Conservation (phyloP, 2,113 vertebrate species). For the Abramis brama region DNA sequence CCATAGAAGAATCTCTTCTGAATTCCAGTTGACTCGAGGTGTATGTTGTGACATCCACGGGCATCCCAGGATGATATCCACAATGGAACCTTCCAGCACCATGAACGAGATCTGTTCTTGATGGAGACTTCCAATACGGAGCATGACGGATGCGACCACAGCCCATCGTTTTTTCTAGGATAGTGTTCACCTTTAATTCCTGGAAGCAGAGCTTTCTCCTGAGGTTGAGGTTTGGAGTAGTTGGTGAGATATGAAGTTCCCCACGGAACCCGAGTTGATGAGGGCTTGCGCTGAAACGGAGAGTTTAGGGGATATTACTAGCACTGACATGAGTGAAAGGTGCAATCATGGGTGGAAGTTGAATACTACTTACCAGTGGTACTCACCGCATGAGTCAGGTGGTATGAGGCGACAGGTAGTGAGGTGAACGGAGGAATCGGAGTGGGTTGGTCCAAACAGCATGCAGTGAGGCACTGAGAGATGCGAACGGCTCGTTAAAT, state of each 20-base stretch:
- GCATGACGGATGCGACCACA: not conserved
- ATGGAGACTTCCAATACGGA: not conserved
- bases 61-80: not conserved
- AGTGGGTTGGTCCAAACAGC: too few relatives aligned
- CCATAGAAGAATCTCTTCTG: too few relatives aligned
- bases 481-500: too few relatives aligned
- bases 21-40: too few relatives aligned
- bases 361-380: not conserved
- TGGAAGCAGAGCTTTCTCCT: too few relatives aligned
- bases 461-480: too few relatives aligned
- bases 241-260: not conserved
- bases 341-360: not conserved
- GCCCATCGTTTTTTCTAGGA: not conserved
- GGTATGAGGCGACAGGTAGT: too few relatives aligned
- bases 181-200: not conserved
- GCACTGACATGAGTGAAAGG: not conserved
- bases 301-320: not conserved
- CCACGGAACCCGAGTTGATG: not conserved
- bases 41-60: too few relatives aligned
- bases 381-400: too few relatives aligned
- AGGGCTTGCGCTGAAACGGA: not conserved
- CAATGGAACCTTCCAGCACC: not conserved
- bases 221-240: not conserved
- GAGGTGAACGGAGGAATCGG: too few relatives aligned
- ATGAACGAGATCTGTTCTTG: not conserved